Percentiles rank a stretch among this genome's conserved stretches.
phyloP scores from a whole-genome alignment of 1,140 invertebrate species.

The Orius laevigatus region DNA sequence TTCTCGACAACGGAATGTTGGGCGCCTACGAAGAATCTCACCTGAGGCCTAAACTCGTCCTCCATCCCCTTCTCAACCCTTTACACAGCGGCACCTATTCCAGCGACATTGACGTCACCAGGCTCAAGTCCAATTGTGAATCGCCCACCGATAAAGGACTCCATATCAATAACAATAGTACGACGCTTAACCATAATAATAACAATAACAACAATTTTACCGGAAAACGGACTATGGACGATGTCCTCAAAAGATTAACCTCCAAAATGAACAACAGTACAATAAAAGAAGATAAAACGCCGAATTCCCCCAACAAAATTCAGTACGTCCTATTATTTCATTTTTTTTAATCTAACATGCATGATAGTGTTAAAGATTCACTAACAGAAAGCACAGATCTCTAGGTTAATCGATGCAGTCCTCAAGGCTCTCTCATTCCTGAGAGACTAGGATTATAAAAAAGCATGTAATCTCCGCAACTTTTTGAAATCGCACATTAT shows the following conservation, averaged over 20 bases:
- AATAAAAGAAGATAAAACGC: conserved; percentile 40
- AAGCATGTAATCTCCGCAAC: too few species aligned
- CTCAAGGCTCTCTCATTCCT: too few species aligned
- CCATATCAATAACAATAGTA: conserved; percentile 30
- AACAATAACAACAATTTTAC: conserved; percentile 31
- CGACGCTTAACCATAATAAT: conserved; percentile 29
- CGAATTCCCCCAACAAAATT: conserved; percentile 41
- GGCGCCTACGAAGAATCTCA: background rate
- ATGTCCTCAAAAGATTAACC: conserved; percentile 65
- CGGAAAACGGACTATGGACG: conserved; percentile 56
- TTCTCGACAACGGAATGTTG: background rate
- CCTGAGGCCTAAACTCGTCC: background rate
- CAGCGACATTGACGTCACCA: conserved; percentile 21
- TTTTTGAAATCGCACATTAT: too few species aligned
- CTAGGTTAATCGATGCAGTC: too few species aligned
- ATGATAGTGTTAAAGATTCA: too few species aligned
- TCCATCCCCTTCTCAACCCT: background rate
- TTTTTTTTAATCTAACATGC: too few species aligned
- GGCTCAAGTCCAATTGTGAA: conserved; percentile 24
- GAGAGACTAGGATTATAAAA: background rate
- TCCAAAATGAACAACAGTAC: conserved; percentile 59
- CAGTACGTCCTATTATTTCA: too few species aligned
- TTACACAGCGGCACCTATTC: background rate
- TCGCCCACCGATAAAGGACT: conserved; percentile 37
- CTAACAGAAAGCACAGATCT: too few species aligned